A percentile compares a stretch with the other conserved stretches of the same genome.
phyloP scores from a whole-genome alignment of 2,797 vertebrate species.

The Austrolebias charrua region DNA sequence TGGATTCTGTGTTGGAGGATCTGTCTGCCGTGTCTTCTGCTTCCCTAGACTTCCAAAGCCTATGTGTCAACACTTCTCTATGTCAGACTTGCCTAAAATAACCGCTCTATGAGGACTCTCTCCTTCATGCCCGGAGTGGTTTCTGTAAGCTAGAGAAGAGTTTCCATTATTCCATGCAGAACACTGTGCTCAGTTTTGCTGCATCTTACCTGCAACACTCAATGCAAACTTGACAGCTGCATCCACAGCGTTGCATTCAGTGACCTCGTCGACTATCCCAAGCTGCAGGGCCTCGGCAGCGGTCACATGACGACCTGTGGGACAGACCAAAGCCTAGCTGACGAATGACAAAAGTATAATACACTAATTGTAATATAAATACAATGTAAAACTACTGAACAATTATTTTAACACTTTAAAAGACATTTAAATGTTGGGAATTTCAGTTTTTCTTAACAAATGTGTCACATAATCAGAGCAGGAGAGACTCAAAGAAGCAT shows the following conservation, averaged over 20 bases:
- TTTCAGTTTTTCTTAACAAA: background rate
- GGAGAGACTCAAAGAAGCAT: background rate
- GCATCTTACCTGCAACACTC: constrained; percentile 82
- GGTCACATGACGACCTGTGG: constrained; percentile 82
- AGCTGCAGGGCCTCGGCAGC: constrained; percentile 87
- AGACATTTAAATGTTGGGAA: background rate
- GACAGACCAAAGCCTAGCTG: constrained; percentile 41
- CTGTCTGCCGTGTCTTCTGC: constrained; percentile 53
- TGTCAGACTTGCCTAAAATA: constrained; percentile 52
- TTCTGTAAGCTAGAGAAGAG: constrained; percentile 24
- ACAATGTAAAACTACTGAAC: background rate
- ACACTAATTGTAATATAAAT: background rate
- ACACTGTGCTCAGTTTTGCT: background rate
- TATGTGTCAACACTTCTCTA: constrained; percentile 45
- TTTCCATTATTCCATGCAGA: constrained; percentile 16
- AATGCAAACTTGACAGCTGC: constrained; percentile 83
- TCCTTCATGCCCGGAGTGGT: constrained; percentile 18
- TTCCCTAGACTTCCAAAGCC: constrained; percentile 54
- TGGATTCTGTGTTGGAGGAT: constrained; percentile 54
- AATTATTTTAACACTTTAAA: background rate
- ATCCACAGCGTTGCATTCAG: constrained; percentile 78
- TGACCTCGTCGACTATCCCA: constrained; percentile 87
- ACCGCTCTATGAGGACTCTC: constrained; percentile 31
- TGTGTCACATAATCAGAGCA: background rate
- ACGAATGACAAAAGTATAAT: background rate